A percentile compares a stretch with the other conserved stretches of the same genome.
Evolutionary conservation across 2,113 vertebrate species (phyloP).

Genomic region (Scomber colias): DNA sequence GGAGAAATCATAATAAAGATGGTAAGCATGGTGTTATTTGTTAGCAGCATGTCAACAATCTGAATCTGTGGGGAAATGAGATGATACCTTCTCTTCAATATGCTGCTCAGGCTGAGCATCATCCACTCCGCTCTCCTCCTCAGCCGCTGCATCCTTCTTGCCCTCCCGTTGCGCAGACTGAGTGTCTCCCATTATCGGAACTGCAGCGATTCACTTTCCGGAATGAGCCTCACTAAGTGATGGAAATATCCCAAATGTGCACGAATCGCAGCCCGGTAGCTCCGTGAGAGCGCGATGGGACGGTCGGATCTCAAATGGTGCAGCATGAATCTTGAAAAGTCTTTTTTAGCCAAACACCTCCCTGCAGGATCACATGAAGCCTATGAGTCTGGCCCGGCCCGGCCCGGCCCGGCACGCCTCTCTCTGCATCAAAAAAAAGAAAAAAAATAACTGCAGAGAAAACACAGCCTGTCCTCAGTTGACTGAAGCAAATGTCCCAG

Average conservation of each 20-base stretch:
- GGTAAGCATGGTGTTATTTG: no score
- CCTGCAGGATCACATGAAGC: conserved; percentile 89
- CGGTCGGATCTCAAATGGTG: conserved; percentile 74
- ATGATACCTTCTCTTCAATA: conserved; percentile 51
- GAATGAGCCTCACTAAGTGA: conserved; percentile 27
- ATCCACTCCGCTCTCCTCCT: conserved; percentile 68
- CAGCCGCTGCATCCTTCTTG: conserved; percentile 66
- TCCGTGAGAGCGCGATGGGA: conserved; percentile 22
- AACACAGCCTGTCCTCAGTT: conserved; percentile 42
- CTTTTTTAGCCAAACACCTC: conserved; percentile 82
- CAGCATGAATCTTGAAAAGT: conserved; percentile 72
- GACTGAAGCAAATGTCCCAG: conserved; percentile 14
- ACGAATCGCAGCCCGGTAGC: conserved; percentile 11
- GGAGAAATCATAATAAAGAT: neutral
- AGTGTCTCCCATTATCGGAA: conserved; percentile 84
- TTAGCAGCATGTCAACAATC: neutral
- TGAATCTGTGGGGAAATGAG: neutral
- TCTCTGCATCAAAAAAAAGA: conserved; percentile 68
- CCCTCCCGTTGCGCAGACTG: conserved; percentile 85
- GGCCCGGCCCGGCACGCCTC: conserved; percentile 57
- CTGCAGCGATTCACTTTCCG: conserved; percentile 48
- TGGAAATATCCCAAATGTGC: conserved; percentile 41
- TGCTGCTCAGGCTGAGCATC: conserved; percentile 35
- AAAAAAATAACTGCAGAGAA: conserved; percentile 45
- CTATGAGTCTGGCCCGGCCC: conserved; percentile 58